phyloP scores from a whole-genome alignment of 2,888 invertebrate genomes.

The Dasysyrphus tricinctus region DNA sequence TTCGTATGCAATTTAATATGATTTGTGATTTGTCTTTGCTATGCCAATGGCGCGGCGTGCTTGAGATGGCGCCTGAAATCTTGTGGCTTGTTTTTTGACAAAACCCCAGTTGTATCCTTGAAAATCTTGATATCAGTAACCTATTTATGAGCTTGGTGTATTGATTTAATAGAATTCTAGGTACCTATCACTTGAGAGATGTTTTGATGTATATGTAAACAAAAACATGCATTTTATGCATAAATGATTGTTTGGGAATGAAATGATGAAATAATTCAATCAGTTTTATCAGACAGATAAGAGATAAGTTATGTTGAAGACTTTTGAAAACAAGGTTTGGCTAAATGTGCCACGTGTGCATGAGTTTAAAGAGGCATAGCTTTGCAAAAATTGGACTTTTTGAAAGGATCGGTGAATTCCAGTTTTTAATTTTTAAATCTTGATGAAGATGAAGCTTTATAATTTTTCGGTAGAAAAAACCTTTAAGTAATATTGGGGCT shows the following conservation, averaged over 20 bases:
- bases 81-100: conserved; percentile 1
- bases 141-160: neutral
- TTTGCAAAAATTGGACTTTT: too few relatives aligned
- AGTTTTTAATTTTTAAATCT: too few relatives aligned
- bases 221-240: conserved; percentile 23
- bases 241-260: neutral
- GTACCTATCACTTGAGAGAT: neutral
- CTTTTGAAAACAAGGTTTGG: neutral
- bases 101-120: neutral
- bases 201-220: neutral
- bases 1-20: conserved; percentile 1
- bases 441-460: too few relatives aligned
- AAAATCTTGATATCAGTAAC: conserved; percentile 18
- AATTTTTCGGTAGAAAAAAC: too few relatives aligned
- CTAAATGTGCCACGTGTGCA: neutral
- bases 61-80: conserved; percentile 51
- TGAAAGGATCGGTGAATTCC: too few relatives aligned
- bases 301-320: neutral
- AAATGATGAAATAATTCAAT: conserved; percentile 1
- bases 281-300: neutral
- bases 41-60: neutral
- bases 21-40: neutral
- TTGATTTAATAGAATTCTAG: neutral
- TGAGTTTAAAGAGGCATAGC: too few relatives aligned
- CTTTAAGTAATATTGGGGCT: too few relatives aligned